These are phyloP conservation scores for Brachynemurus nebulosus DNA, from an alignment of 2,888 invertebrate species.

Conservation along the genomic window DNA sequence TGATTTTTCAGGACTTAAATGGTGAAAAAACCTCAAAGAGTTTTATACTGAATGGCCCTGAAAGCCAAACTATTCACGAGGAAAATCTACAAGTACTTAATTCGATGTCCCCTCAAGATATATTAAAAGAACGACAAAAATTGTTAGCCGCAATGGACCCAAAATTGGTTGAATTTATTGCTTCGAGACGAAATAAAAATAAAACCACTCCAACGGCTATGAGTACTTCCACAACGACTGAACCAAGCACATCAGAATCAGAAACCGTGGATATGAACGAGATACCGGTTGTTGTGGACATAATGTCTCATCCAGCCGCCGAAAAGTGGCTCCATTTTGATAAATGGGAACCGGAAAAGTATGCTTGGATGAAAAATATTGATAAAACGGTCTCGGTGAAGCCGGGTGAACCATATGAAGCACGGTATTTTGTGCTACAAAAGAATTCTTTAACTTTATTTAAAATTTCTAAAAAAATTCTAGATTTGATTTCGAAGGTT, in stretches of 20 bases:
- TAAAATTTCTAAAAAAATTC: not conserved
- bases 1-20: slow-evolving; percentile 16
- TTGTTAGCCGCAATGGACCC: slow-evolving; percentile 51
- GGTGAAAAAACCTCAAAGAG: slow-evolving; percentile 28
- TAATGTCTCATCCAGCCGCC: slow-evolving; percentile 43
- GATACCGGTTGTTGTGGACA: slow-evolving; percentile 17
- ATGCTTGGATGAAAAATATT: slow-evolving; percentile 73
- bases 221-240: slow-evolving; percentile 24
- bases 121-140: slow-evolving; percentile 55
- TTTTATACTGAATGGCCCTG: slow-evolving; percentile 32
- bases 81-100: slow-evolving; percentile 55
- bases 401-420: slow-evolving; percentile 54
- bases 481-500: slow-evolving; percentile 69
- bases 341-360: slow-evolving; percentile 70
- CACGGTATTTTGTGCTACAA: slow-evolving; percentile 31
- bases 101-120: slow-evolving; percentile 59
- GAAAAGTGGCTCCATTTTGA: slow-evolving; percentile 77
- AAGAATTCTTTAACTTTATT: not conserved
- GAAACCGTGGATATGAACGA: slow-evolving; percentile 3
- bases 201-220: slow-evolving; percentile 18
- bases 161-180: slow-evolving; percentile 50
- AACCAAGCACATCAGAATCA: slow-evolving; percentile 25
- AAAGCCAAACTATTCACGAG: slow-evolving; percentile 47
- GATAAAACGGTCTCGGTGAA: slow-evolving; percentile 40
- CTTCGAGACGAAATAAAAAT: slow-evolving; percentile 31